Evolutionary conservation across 53 echinoderm and acorn worm genomes (phyloP).

Genomic region (Henricia sp.): DNA sequence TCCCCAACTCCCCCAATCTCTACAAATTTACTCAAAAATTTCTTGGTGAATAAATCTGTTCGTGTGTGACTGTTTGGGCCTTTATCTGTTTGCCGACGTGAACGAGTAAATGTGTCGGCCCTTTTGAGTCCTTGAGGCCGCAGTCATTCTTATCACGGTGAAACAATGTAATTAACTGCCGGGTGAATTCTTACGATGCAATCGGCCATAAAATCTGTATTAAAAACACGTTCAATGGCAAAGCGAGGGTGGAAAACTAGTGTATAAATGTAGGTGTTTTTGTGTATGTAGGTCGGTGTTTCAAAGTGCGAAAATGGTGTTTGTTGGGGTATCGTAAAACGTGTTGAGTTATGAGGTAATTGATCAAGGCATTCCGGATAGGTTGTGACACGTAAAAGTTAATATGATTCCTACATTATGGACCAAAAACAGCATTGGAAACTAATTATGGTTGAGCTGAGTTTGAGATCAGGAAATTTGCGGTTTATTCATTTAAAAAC

Average conservation of each 20-base stretch:
- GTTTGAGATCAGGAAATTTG: too few relatives aligned
- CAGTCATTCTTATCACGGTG: constrained; percentile 3
- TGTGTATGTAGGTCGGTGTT: too few relatives aligned
- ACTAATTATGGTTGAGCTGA: too few relatives aligned
- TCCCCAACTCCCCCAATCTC: too few relatives aligned
- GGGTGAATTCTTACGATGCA: not conserved
- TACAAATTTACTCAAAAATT: not conserved
- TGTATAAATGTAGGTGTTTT: too few relatives aligned
- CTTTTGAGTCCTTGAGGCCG: not conserved
- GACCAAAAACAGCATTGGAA: too few relatives aligned
- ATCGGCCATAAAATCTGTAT: not conserved
- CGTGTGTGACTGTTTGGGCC: not conserved
- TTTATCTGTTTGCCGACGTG: constrained; percentile 19
- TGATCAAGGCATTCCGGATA: too few relatives aligned
- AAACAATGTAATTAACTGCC: constrained; percentile 15
- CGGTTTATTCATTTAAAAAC: too few relatives aligned
- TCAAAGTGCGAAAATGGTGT: not conserved
- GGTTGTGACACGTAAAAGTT: too few relatives aligned
- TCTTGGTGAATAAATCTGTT: not conserved
- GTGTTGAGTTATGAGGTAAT: not conserved
- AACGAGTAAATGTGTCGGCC: not conserved
- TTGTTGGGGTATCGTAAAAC: not conserved
- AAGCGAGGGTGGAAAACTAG: too few relatives aligned
- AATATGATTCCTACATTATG: too few relatives aligned
- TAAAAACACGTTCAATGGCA: constrained; percentile 4